Base-by-base conservation (phyloP, 2,888 invertebrate species). In the Nysson spinosus region DNA sequence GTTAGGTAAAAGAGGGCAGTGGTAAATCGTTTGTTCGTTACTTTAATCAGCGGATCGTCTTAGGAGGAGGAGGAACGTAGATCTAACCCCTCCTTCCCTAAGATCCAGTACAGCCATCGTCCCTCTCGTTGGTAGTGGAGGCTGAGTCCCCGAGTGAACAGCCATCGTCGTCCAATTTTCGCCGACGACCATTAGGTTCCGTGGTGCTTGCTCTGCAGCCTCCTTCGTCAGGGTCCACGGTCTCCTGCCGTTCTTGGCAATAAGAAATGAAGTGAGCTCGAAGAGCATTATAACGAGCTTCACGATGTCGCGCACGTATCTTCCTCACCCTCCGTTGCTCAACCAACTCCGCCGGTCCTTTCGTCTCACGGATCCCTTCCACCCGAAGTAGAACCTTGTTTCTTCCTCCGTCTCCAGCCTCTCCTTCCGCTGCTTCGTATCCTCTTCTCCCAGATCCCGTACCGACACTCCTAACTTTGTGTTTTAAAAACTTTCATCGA, bases 291-390 rank as follows among this genome's bases (percentile, higher is more conserved):
- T 79, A 80, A 82, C 77, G 77, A 81, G 77, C 76, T 81, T 79
- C 76, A 68, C 72, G 69, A 81, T 79, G 80, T 82, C 72, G 79
- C 73, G 79, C 79, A 78, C 80, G 80, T 81, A 80, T 78, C 64
- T 63, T 63, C n/a, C 70, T 49, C 58, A 42, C 56, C 50, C 62
- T 65, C 56, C 22, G 12, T 30, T 11, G 22, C 34, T 47, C 16
- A 46, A 55, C 46, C 39, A 24, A 35, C 43, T 28, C 9, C 42
- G 14, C 16, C 16, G 22, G 24, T 37, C 32, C 19, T n/a, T n/a
- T n/a, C n/a, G n/a, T n/a, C n/a, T n/a, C n/a, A n/a, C n/a, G n/a
- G n/a, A n/a, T n/a, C n/a, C n/a, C n/a, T n/a, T n/a, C 39, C 47
- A 9, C 11, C n/a, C n/a, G n/a, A n/a, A n/a, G n/a, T n/a, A n/a